A percentile compares a stretch with the other conserved stretches of the same genome.
These are phyloP conservation scores for Cerceris ruficornis DNA, from an alignment of 2,888 invertebrate genomes.

Conservation along the genomic window DNA sequence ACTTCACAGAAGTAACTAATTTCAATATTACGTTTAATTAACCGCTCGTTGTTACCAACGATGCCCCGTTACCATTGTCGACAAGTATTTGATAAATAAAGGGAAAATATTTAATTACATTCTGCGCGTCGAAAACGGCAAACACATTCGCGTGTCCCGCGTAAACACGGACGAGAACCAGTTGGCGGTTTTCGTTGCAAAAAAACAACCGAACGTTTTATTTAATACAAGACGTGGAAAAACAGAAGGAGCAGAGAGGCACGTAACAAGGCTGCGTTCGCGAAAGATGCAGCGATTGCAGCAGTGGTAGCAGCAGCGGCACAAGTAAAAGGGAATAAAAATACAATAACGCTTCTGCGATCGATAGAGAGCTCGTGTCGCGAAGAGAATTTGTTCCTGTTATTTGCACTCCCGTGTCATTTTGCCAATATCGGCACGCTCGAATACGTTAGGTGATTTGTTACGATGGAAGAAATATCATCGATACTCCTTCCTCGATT, in stretches of 20 bases:
- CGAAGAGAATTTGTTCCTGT: slow-evolving; percentile 17
- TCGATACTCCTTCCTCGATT: neutral
- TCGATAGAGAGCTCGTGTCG: slow-evolving; percentile 19
- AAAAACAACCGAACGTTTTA: neutral
- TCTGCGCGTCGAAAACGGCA: too few species aligned
- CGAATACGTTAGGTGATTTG: slow-evolving; percentile 25
- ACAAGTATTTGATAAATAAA: too few species aligned
- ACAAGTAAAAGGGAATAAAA: neutral
- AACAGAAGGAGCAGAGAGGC: slow-evolving; percentile 13
- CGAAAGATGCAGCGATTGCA: slow-evolving; percentile 13
- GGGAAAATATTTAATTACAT: too few species aligned
- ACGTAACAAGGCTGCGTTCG: neutral
- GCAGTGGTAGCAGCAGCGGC: neutral
- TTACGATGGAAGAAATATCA: slow-evolving; percentile 8
- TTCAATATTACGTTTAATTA: too few species aligned
- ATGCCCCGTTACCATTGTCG: too few species aligned
- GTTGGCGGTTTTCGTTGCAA: neutral
- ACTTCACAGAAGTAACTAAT: too few species aligned
- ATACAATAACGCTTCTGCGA: slow-evolving; percentile 1
- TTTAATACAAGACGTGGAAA: neutral
- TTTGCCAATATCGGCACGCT: neutral
- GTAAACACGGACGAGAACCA: too few species aligned
- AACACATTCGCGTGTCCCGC: too few species aligned
- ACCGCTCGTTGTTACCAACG: too few species aligned
- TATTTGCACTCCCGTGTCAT: slow-evolving; percentile 24